phyloP scores from a whole-genome alignment of 2,888 invertebrate genomes.

The Cyrtodaria siliqua region DNA sequence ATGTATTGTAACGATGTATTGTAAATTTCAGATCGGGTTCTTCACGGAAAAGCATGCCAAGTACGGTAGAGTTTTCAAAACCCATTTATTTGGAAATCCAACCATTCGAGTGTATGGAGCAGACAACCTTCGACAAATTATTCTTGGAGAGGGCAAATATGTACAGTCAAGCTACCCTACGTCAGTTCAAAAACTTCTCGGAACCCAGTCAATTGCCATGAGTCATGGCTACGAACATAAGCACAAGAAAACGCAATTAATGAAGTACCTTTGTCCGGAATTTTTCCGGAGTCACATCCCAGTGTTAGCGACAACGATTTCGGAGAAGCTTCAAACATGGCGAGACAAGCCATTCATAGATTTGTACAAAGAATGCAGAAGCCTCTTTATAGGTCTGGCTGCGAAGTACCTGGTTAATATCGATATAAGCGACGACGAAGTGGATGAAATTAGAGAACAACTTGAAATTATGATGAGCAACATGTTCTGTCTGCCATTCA shows the following conservation, averaged over 20 bases:
- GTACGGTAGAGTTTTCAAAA: slow-evolving; percentile 77
- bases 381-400: slow-evolving; percentile 70
- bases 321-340: slow-evolving; percentile 59
- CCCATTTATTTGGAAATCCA: slow-evolving; percentile 77
- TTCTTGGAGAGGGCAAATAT: slow-evolving; percentile 73
- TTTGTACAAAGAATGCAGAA: slow-evolving; percentile 65
- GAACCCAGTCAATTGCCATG: slow-evolving; percentile 69
- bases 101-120: slow-evolving; percentile 76
- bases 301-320: slow-evolving; percentile 58
- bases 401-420: slow-evolving; percentile 72
- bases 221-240: slow-evolving; percentile 69
- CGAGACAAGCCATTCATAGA: slow-evolving; percentile 47
- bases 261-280: slow-evolving; percentile 70
- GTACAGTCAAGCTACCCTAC: slow-evolving; percentile 74
- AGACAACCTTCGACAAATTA: slow-evolving; percentile 72
- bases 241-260: slow-evolving; percentile 62
- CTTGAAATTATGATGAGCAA: slow-evolving; percentile 68
- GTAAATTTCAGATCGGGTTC: slow-evolving; percentile 61
- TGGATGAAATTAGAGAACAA: slow-evolving; percentile 47
- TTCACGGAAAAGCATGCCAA: slow-evolving; percentile 60
- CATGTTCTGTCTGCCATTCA: slow-evolving; percentile 77
- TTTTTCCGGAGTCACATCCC: slow-evolving; percentile 66
- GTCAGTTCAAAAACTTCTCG: slow-evolving; percentile 72
- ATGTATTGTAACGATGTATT: no score
- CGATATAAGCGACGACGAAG: slow-evolving; percentile 56